Conservation (phyloP, 2,888 invertebrate genomes). For the Drosophila nigritarsus region DNA sequence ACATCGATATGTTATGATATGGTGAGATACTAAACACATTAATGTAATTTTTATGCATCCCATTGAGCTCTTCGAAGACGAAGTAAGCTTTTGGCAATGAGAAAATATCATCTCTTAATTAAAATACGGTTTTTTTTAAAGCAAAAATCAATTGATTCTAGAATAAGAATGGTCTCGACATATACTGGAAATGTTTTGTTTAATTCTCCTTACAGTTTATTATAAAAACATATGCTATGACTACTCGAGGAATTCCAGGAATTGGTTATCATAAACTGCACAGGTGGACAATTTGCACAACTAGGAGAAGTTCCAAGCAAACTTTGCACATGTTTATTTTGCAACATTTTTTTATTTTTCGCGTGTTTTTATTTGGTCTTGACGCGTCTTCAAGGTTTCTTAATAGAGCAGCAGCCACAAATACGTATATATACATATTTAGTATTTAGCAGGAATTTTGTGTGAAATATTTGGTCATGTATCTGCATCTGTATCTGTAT, state of each 20-base stretch:
- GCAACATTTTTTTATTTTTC: not conserved
- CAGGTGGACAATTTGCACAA: slow-evolving; percentile 75
- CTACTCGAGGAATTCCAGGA: slow-evolving; percentile 58
- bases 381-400: slow-evolving; percentile 73
- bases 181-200: not conserved
- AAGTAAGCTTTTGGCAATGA: not conserved
- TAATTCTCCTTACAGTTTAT: not conserved
- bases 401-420: slow-evolving; percentile 45
- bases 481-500: slow-evolving; percentile 20
- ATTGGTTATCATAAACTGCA: slow-evolving; percentile 68
- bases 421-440: slow-evolving; percentile 18
- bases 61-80: not conserved
- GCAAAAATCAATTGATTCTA: not conserved
- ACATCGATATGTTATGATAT: not conserved
- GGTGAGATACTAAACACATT: not conserved
- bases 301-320: slow-evolving; percentile 64
- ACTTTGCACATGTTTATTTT: slow-evolving; percentile 51
- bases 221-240: not conserved
- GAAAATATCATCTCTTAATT: not conserved
- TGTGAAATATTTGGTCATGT: slow-evolving; percentile 51
- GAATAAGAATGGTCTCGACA: not conserved
- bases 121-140: not conserved
- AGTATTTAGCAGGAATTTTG: slow-evolving; percentile 70
- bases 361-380: slow-evolving; percentile 69
- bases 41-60: not conserved